Percentiles rank a stretch among this genome's conserved stretches.
Evolutionary conservation across 2,113 vertebrate species (phyloP).

Genomic region (Balaenoptera acutorostrata): DNA sequence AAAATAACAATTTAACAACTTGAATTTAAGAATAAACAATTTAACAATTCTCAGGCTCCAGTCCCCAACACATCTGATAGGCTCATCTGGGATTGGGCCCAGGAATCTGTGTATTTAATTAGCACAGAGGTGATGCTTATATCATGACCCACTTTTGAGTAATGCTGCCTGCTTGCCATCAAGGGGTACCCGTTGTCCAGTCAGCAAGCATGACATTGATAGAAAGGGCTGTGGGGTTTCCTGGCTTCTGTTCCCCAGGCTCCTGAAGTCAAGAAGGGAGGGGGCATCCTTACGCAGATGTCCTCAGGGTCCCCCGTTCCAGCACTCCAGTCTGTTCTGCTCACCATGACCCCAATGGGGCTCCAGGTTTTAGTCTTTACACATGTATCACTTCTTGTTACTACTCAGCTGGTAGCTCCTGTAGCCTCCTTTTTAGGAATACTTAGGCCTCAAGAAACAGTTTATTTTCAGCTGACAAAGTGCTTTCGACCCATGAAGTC

Average conservation of each 20-base stretch:
- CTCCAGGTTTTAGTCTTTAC: background rate
- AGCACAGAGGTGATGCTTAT: background rate
- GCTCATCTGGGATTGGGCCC: background rate
- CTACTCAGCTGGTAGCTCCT: background rate
- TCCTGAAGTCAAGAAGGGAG: background rate
- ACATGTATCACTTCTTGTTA: background rate
- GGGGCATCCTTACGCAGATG: background rate
- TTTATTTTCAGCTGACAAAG: background rate
- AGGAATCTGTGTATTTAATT: too few relatives aligned
- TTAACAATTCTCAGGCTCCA: background rate
- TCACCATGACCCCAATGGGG: background rate
- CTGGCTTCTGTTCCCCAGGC: background rate
- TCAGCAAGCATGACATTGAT: background rate
- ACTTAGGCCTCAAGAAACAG: background rate
- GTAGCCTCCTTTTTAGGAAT: background rate
- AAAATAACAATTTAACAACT: background rate
- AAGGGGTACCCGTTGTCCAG: background rate
- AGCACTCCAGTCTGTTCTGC: background rate
- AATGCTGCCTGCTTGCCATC: background rate
- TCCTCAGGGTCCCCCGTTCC: background rate
- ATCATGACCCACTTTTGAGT: background rate
- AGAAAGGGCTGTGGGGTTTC: background rate
- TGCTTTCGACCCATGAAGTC: background rate
- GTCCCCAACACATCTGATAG: background rate
- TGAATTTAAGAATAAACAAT: background rate